phyloP scores from a whole-genome alignment of 2,797 vertebrate species.

The Oreochromis grahami region DNA sequence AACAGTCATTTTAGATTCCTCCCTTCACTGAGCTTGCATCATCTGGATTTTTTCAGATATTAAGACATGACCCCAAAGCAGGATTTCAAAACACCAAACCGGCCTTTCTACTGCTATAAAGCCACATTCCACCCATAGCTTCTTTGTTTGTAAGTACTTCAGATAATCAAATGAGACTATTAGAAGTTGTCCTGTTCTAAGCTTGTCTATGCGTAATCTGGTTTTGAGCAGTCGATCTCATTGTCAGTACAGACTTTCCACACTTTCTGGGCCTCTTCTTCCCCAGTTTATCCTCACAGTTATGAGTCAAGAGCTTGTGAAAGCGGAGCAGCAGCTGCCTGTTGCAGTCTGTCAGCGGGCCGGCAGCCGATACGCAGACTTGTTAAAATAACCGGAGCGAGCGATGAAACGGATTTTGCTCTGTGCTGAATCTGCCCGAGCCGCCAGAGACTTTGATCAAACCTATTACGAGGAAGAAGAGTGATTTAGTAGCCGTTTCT shows the following conservation, averaged over 20 bases:
- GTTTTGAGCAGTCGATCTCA: not conserved
- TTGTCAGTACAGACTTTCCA: not conserved
- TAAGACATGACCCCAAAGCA: not conserved
- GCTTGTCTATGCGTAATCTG: not conserved
- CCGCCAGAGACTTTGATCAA: not conserved
- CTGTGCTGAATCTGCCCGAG: not conserved
- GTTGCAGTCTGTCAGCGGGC: slow-evolving; percentile 12
- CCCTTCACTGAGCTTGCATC: not conserved
- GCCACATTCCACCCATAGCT: not conserved
- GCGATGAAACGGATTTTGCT: not conserved
- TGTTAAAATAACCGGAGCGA: not conserved
- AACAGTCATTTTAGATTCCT: not conserved
- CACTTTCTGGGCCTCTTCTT: not conserved
- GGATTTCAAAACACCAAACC: not conserved
- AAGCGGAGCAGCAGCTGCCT: slow-evolving; percentile 18
- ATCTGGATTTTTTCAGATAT: not conserved
- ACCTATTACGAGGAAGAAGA: not conserved
- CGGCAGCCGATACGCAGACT: not conserved
- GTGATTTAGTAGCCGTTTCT: fast-evolving
- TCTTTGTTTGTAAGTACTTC: not conserved
- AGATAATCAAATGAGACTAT: not conserved
- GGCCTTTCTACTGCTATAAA: not conserved
- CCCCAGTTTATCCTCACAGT: not conserved
- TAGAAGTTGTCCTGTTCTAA: not conserved
- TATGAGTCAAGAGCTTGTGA: not conserved